These are phyloP conservation scores for Aphelocoma coerulescens DNA, from an alignment of 2,113 vertebrate genomes.

Conservation along the genomic window DNA sequence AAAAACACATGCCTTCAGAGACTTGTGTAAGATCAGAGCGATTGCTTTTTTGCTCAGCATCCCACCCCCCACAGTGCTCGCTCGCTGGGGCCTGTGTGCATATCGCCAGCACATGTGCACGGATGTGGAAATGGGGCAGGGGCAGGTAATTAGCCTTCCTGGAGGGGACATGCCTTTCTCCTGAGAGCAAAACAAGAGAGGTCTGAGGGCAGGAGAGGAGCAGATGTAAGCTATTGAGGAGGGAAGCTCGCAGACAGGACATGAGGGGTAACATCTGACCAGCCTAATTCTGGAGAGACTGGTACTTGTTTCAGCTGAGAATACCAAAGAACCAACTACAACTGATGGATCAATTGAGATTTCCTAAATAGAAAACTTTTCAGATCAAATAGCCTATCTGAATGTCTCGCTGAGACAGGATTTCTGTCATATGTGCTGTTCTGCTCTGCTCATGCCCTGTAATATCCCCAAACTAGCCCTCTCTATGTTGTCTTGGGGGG, in stretches of 20 bases:
- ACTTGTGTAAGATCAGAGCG: background rate
- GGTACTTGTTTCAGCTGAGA: background rate
- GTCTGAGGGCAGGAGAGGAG: background rate
- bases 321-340: background rate
- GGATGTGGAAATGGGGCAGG: background rate
- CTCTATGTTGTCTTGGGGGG: background rate
- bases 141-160: conserved; percentile 32
- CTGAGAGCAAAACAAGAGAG: conserved; percentile 10
- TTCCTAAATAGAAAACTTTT: background rate
- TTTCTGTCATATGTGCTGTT: accelerated
- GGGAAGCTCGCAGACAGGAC: background rate
- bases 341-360: background rate
- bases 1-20: background rate
- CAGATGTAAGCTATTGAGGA: conserved; percentile 23
- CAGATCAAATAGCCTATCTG: background rate
- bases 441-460: background rate
- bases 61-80: background rate
- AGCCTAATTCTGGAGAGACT: background rate
- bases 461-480: background rate
- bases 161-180: conserved; percentile 28
- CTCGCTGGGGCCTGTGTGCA: background rate
- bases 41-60: background rate
- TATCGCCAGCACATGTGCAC: conserved; percentile 11
- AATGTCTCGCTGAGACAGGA: background rate
- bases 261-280: background rate